These are phyloP conservation scores for Silurus glanis DNA, from an alignment of 2,113 vertebrate genomes.

Conservation along the genomic window DNA sequence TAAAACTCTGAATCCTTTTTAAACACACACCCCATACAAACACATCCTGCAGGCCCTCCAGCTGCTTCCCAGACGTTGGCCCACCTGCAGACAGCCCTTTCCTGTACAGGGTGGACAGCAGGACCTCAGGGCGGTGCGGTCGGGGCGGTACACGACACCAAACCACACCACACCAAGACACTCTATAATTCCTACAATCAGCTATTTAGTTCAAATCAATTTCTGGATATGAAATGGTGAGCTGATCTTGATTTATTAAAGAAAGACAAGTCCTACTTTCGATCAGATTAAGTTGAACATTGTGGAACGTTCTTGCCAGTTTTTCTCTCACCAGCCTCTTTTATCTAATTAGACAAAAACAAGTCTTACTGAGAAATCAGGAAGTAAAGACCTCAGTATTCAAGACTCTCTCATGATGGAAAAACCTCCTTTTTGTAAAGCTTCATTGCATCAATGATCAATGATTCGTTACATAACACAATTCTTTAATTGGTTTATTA, in stretches of 20 bases:
- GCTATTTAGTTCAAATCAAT: background rate
- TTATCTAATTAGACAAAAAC: background rate
- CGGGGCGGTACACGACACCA: background rate
- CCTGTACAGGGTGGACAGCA: constrained; percentile 43
- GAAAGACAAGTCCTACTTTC: background rate
- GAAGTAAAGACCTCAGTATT: background rate
- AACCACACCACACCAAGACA: background rate
- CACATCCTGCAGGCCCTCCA: constrained; percentile 65
- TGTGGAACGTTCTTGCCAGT: background rate
- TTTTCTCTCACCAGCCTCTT: background rate
- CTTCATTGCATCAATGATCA: background rate
- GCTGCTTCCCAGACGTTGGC: constrained; percentile 65
- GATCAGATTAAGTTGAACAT: background rate
- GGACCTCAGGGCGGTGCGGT: constrained; percentile 15
- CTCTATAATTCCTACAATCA: constrained; percentile 1
- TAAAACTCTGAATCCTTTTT: background rate
- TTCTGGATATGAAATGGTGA: background rate
- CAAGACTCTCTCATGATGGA: background rate
- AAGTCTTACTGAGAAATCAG: background rate
- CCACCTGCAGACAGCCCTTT: constrained; percentile 51
- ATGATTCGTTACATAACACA: background rate
- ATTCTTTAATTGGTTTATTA: background rate
- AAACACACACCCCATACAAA: constrained; percentile 48
- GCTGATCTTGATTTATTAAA: background rate
- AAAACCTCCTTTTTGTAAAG: background rate